Conservation (phyloP, 2,888 invertebrate genomes). For the Drosophila anceps region DNA sequence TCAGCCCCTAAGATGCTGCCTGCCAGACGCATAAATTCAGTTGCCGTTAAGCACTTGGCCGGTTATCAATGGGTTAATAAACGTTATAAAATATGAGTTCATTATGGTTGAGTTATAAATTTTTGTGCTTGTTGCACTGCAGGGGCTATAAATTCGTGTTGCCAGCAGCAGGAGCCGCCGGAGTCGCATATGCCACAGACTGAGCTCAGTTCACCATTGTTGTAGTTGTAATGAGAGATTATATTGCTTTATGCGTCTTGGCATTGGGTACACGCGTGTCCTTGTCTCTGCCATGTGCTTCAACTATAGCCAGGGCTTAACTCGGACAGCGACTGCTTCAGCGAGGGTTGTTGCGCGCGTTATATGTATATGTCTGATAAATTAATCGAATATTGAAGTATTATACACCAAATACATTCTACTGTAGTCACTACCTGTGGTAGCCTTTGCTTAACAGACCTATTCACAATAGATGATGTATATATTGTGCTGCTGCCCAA, state of each 20-base stretch:
- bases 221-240: conserved; percentile 77
- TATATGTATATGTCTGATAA: conserved; percentile 37
- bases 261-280: conserved; percentile 68
- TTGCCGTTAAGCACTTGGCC: conserved; percentile 68
- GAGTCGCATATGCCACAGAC: conserved; percentile 61
- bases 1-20: conserved; percentile 15
- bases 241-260: conserved; percentile 77
- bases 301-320: conserved; percentile 63
- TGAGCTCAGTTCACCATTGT: conserved; percentile 60
- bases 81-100: conserved; percentile 81
- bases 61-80: conserved; percentile 81
- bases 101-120: conserved; percentile 78
- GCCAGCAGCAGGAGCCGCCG: conserved; percentile 48
- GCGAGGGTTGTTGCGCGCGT: conserved; percentile 17
- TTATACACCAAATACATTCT: neutral
- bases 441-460: neutral
- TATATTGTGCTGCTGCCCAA: conserved; percentile 34
- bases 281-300: conserved; percentile 57
- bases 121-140: conserved; percentile 77
- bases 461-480: conserved; percentile 28
- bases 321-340: conserved; percentile 32
- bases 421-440: neutral
- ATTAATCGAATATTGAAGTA: conserved; percentile 41
- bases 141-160: conserved; percentile 75
- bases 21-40: conserved; percentile 73